Conservation (phyloP, 1,140 invertebrate species). For the Pogonomyrmex barbatus region DNA sequence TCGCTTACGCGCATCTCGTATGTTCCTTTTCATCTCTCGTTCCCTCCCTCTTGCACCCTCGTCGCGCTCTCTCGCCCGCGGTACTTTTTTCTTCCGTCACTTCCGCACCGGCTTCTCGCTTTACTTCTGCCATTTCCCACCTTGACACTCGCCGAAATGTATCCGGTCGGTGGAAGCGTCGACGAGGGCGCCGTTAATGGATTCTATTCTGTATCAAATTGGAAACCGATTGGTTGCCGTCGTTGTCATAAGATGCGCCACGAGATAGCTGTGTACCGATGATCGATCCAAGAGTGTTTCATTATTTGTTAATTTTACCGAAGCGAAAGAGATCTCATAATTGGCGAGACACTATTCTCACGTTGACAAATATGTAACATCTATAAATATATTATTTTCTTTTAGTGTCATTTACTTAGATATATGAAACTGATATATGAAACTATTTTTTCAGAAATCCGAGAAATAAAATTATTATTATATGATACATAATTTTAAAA, state of each 20-base stretch:
- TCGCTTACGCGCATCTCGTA: constrained; percentile 67
- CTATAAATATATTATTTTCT: not conserved
- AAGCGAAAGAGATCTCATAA: constrained; percentile 27
- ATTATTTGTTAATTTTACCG: constrained; percentile 30
- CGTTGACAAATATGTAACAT: not conserved
- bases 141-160: constrained; percentile 63
- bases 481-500: constrained; percentile 1
- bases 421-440: not conserved
- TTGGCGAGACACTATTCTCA: constrained; percentile 26
- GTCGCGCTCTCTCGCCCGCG: not conserved
- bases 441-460: not conserved
- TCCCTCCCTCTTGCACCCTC: constrained; percentile 23
- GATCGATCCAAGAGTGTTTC: constrained; percentile 52
- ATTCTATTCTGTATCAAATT: constrained; percentile 82
- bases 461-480: constrained; percentile 1
- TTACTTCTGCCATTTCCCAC: constrained; percentile 63
- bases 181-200: constrained; percentile 79
- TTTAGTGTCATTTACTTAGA: not conserved
- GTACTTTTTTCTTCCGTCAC: constrained; percentile 40
- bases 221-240: constrained; percentile 76
- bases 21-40: constrained; percentile 65
- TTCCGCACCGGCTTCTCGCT: constrained; percentile 56
- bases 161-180: constrained; percentile 50
- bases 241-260: constrained; percentile 61
- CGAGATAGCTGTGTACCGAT: constrained; percentile 34